Base-by-base conservation (phyloP, 2,888 invertebrate genomes). In the Thumatha senex region DNA sequence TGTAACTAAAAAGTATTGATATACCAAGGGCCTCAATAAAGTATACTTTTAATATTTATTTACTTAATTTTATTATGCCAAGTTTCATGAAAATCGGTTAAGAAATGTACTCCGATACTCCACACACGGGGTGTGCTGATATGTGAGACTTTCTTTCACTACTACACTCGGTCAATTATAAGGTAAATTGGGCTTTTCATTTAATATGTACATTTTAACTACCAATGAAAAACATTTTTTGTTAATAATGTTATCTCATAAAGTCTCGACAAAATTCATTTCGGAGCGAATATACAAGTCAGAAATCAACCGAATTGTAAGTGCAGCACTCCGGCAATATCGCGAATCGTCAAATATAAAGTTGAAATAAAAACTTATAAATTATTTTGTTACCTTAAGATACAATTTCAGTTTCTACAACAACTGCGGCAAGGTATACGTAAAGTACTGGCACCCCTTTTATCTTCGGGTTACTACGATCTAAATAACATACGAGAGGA, bases 181-280 rank as follows among this genome's bases (percentile, higher is more conserved):
- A 24, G 18, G 18, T 4, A 24, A 4, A 4, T 24, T 24, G 3
- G 2, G 5, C 61, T 70, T 67, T 64, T 61, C 60, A 61, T 18
- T 65, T 66, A 65, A 60, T 64, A 58, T 59, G 56, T 72, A 69
- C 66, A 63, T 71, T 80, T 73, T 56, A 70, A 66, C 69, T 73
- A 72, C 63, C 75, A 74, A 79, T 66, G 59, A 69, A 68, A 30
- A 75, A 80, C 74, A 80, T 71, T 68, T 70, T 72, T 74, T 79
- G 80, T 78, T 77, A 79, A 81, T 78, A 72, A 74, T 67, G 70
- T 72, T 74, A 67, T 72, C 72, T 67, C 73, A 70, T 72, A 77
- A 78, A 64, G 69, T 70, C 68, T 71, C 68, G 63, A 73, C 70
- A 69, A 75, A 72, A 68, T 74, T 74, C 69, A 70, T 77, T 80